Percentiles rank a stretch among this genome's conserved stretches.
Conservation (phyloP, 2,797 vertebrate species). For the Molossus molossus region DNA sequence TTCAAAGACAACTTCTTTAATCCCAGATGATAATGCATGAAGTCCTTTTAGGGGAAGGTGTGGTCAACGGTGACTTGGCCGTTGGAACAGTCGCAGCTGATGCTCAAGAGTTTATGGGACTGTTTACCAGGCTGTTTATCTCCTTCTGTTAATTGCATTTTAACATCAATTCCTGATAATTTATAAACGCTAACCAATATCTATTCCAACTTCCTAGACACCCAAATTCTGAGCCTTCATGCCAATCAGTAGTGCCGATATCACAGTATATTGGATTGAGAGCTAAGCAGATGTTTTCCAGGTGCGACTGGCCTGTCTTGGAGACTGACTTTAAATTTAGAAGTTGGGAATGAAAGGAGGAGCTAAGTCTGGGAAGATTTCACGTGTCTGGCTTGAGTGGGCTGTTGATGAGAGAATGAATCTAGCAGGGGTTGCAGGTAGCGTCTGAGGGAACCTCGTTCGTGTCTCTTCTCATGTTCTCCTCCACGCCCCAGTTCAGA, state of each 20-base stretch:
- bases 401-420: accelerated
- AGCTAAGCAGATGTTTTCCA: background rate
- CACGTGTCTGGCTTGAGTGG: background rate
- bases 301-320: no score
- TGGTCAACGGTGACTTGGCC: accelerated
- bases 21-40: no score
- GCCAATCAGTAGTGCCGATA: accelerated
- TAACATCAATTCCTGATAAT: background rate
- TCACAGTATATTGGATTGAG: accelerated
- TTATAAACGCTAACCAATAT: accelerated
- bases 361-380: accelerated
- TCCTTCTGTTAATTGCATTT: background rate
- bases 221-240: accelerated
- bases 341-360: no score
- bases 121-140: accelerated
- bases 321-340: background rate
- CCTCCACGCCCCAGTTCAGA: no score
- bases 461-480: accelerated
- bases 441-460: accelerated
- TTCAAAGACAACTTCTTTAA: background rate
- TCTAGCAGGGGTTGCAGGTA: accelerated
- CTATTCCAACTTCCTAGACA: accelerated
- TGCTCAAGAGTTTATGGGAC: accelerated
- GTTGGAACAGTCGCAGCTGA: accelerated
- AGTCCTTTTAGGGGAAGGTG: accelerated